These are phyloP conservation scores for Oophaga pumilio DNA, from an alignment of 2,113 vertebrate species.

Conservation along the genomic window DNA sequence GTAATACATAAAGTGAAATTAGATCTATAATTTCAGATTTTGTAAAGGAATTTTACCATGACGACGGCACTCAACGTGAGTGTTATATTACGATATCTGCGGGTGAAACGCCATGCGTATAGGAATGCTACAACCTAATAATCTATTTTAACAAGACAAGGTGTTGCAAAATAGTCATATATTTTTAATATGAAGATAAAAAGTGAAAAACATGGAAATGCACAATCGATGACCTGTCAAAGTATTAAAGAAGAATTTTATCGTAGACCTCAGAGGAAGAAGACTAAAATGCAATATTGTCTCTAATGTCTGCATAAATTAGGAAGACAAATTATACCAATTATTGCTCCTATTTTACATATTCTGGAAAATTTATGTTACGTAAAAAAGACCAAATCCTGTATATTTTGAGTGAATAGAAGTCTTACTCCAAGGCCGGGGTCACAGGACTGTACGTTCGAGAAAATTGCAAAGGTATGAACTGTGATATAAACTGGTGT, in stretches of 20 bases:
- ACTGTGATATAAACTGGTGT: too few species aligned
- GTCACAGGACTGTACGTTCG: too few species aligned
- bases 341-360: too few species aligned
- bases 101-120: neutral
- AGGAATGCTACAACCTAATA: neutral
- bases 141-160: conserved; percentile 7
- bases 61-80: neutral
- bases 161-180: neutral
- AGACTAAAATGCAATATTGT: too few species aligned
- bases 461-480: too few species aligned
- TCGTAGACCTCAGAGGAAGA: too few species aligned
- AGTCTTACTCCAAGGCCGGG: too few species aligned
- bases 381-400: too few species aligned
- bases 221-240: neutral
- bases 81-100: neutral
- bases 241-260: neutral
- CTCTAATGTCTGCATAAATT: too few species aligned
- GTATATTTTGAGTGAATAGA: too few species aligned
- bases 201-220: neutral
- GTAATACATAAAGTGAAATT: neutral
- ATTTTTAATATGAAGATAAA: neutral
- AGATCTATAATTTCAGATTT: neutral
- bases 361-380: too few species aligned
- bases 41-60: neutral
- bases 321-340: too few species aligned